Base-by-base conservation (phyloP, 2,797 vertebrate species). In the Sebastes trivittatus region DNA sequence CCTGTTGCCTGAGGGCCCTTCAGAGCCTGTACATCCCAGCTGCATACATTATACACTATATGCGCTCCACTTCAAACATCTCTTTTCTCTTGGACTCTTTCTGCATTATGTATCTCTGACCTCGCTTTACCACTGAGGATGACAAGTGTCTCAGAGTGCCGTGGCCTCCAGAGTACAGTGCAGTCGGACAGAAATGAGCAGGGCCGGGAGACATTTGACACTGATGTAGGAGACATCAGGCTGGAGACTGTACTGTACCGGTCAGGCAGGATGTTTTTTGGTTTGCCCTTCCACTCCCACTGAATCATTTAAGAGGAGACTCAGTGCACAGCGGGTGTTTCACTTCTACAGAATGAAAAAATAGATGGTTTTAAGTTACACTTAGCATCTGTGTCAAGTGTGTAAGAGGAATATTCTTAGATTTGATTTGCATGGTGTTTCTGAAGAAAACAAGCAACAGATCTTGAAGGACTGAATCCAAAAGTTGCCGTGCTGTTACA, bases 281-380 rank as follows among this genome's bases (percentile, higher is more conserved):
- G 67, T 78, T 75, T 81, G 76, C 66, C 75, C 82, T 82, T 76
- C 81, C 68, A 72, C 81, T 78, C 56, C 72, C 61, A 16, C 81
- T 93, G 76, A 94, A 93, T 93, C 72, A 90, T 91, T 93, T 59
- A 92, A 23, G 54, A 85, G 70, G 70, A 85, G 64, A 67, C 78
- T 61, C 29, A 69, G 69, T 59, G n/a, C 75, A 65, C 85, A 89
- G 84, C 60, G 84, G 89, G 75, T 84, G 78, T 89, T 93, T 83
- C 52, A 76, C 75, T 81, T 73, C 73, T 58, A 20, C 20, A 27
- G 29, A 29, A 87, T 93, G 30, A 90, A 90, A 90, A 90, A 90
- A 92, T 82, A 59, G 42, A 91, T 92, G 72, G 29, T 83, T 82
- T 89, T n/a, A 55, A 66, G 72, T 90, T 73, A 81, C 77, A 75